phyloP scores from a whole-genome alignment of 2,797 vertebrate species.

The Artibeus lituratus region DNA sequence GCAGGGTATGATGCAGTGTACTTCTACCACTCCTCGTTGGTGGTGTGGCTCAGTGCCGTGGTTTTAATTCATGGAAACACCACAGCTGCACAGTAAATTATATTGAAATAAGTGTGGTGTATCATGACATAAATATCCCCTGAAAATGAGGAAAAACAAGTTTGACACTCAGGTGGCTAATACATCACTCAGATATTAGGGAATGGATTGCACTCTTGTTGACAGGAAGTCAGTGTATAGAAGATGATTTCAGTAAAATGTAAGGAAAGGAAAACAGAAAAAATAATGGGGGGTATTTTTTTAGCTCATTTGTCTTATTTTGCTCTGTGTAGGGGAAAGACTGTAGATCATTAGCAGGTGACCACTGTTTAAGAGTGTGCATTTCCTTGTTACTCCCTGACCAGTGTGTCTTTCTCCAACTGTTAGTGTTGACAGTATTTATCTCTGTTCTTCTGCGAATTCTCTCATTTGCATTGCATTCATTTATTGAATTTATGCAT shows the following conservation, averaged over 20 bases:
- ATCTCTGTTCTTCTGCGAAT: constrained; percentile 66
- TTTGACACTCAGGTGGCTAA: constrained; percentile 71
- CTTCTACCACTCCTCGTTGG: constrained; percentile 48
- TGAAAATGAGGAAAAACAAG: constrained; percentile 76
- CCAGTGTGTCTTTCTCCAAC: neutral
- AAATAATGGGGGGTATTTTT: constrained; percentile 22
- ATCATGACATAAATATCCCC: constrained; percentile 66
- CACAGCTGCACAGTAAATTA: constrained; percentile 71
- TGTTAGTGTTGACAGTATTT: constrained; percentile 69
- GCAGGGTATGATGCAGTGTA: constrained; percentile 50
- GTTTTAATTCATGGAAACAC: constrained; percentile 68
- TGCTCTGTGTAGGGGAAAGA: neutral
- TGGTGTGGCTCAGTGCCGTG: neutral
- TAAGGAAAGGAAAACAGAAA: constrained; percentile 63
- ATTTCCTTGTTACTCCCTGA: neutral
- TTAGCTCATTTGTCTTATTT: neutral
- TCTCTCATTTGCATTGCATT: constrained; percentile 58
- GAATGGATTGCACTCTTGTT: constrained; percentile 77
- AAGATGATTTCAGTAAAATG: constrained; percentile 67
- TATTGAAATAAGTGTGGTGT: constrained; percentile 73
- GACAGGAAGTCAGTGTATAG: constrained; percentile 56
- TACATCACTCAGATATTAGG: constrained; percentile 76
- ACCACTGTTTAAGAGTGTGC: neutral
- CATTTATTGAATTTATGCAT: constrained; percentile 61
- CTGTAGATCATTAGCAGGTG: neutral